These are phyloP conservation scores for Elysia crispata DNA, from an alignment of 2,888 invertebrate genomes.

Conservation along the genomic window DNA sequence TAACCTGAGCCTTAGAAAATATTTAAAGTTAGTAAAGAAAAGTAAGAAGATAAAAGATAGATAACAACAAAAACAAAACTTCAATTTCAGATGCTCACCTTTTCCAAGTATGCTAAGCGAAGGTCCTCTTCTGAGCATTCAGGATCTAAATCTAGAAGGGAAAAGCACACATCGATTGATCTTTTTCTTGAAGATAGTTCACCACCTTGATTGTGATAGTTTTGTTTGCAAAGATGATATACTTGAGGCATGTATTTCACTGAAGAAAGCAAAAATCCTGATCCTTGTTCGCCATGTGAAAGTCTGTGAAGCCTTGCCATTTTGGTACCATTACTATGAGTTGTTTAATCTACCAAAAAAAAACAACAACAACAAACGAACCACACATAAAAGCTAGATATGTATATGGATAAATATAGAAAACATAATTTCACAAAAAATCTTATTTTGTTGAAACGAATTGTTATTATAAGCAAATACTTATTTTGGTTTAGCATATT, in stretches of 20 bases:
- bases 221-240: background rate
- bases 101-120: constrained; percentile 47
- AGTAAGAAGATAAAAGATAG: background rate
- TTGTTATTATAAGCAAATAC: no score
- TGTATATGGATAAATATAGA: no score
- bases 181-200: background rate
- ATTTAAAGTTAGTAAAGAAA: no score
- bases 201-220: background rate
- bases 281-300: background rate
- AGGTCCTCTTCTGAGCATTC: constrained; percentile 48
- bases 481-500: no score
- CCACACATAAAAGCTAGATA: no score
- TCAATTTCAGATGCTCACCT: constrained; percentile 27
- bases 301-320: background rate
- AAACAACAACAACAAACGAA: background rate
- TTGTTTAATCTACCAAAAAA: background rate
- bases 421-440: no score
- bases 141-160: constrained; percentile 39
- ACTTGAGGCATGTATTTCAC: background rate
- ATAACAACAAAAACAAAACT: background rate
- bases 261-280: background rate
- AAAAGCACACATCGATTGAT: constrained; percentile 35
- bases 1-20: background rate
- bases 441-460: no score
- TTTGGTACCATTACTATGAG: background rate